Evolutionary conservation across 2,888 invertebrate genomes (phyloP).

Genomic region (Lasioglossum figueresi): DNA sequence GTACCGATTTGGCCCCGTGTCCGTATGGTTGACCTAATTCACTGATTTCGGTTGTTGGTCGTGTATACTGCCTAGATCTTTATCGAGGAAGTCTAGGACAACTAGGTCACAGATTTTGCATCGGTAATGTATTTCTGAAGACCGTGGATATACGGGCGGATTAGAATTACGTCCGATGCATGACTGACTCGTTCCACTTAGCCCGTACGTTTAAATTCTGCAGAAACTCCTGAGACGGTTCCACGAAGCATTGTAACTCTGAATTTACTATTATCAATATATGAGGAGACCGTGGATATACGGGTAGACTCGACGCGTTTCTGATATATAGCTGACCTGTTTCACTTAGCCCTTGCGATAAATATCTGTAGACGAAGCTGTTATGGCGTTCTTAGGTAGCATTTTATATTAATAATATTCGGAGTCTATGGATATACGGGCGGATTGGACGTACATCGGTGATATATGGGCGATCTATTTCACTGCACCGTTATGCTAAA

Average conservation of each 20-base stretch:
- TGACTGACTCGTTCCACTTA: background rate
- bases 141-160: background rate
- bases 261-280: background rate
- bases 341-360: background rate
- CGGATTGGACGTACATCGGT: background rate
- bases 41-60: background rate
- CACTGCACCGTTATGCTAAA: background rate
- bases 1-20: background rate
- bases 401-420: background rate
- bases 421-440: background rate
- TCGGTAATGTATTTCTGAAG: background rate
- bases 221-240: background rate
- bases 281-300: background rate
- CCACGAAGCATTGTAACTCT: background rate
- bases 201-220: background rate
- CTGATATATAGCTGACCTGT: background rate
- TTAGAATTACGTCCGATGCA: background rate
- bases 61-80: background rate
- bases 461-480: background rate
- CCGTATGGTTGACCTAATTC: background rate
- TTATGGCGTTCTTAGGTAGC: background rate
- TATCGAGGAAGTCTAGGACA: background rate
- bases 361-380: background rate
- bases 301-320: background rate
- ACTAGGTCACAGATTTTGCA: background rate